Evolutionary conservation across 2,113 vertebrate species (phyloP).

Genomic region (Tachycineta bicolor): DNA sequence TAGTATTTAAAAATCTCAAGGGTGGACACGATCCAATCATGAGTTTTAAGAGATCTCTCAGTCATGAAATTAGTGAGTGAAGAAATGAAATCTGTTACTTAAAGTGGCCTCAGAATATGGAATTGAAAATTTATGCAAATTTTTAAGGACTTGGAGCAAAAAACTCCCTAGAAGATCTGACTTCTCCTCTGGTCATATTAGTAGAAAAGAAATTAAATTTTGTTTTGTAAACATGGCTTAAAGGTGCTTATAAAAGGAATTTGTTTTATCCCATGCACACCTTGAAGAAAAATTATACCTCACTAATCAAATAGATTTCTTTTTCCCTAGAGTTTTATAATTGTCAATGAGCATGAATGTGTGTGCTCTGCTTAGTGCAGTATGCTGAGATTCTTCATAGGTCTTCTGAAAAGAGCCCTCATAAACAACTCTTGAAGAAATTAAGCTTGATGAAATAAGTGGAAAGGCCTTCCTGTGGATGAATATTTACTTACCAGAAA

Average conservation of each 20-base stretch:
- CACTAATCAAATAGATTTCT: neutral
- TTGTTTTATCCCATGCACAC: neutral
- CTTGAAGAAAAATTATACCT: neutral
- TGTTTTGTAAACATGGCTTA: neutral
- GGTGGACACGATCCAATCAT: neutral
- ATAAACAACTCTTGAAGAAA: conserved; percentile 40
- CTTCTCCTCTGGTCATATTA: neutral
- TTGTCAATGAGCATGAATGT: neutral
- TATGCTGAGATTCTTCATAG: neutral
- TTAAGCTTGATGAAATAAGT: conserved; percentile 51
- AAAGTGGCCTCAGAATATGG: neutral
- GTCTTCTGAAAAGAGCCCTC: conserved; percentile 5
- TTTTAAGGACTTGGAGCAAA: neutral
- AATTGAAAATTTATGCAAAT: neutral
- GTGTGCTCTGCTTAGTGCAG: neutral
- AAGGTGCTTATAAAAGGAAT: neutral
- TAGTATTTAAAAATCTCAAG: neutral
- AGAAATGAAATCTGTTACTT: neutral
- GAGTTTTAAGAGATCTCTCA: neutral
- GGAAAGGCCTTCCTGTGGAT: neutral
- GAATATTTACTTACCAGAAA: neutral
- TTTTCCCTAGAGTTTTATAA: neutral
- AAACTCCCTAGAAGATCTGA: neutral
- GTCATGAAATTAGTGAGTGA: neutral
- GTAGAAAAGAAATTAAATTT: neutral